Evolutionary conservation across 1,140 invertebrate species (phyloP), one percentile per base, ranked within the genome.

Genomic region (Chrysomallon squamiferum): DNA sequence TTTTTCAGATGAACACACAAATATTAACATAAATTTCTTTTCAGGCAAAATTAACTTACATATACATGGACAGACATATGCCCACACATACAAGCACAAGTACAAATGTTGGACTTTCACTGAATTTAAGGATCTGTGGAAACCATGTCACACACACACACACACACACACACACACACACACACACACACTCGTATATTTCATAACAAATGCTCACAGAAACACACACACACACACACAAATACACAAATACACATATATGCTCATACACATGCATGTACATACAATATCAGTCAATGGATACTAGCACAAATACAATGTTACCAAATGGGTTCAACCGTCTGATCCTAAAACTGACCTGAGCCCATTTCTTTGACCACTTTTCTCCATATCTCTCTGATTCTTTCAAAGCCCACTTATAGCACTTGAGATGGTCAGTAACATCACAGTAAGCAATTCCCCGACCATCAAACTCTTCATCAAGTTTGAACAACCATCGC

Each of bases 321-420:
- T 43, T 43, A n/a, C 9, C 41, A 9, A n/a, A 43, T n/a, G n/a
- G n/a, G n/a, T 11, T 11, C 41, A 43, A n/a, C 9, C 41, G n/a
- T 43, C 9, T 43, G 41, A 43, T 9, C 9, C 41, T 9, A 43
- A 43, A 11, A 43, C 41, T 43, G 41, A 83, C 81, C 78, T 86
- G 84, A 29, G 85, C 84, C 84, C 84, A 86, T 72, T 85, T 85
- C 62, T 85, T 84, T 32, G 35, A 77, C 85, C 85, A 86, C 61
- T 85, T 85, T 20, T 85, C 82, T 9, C 84, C 84, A 69, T 85
- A 86, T 73, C 83, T 70, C 15, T 72, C 62, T 20, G 73, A 73
- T 68, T 86, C 84, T 64, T 83, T 85, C 29, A 78, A 60, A n/a
- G 80, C 83, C 80, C 82, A 85, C 15, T 66, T 62, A 67, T 83